phyloP scores from a whole-genome alignment of 2,888 invertebrate genomes.

The Watsonalla cultraria region DNA sequence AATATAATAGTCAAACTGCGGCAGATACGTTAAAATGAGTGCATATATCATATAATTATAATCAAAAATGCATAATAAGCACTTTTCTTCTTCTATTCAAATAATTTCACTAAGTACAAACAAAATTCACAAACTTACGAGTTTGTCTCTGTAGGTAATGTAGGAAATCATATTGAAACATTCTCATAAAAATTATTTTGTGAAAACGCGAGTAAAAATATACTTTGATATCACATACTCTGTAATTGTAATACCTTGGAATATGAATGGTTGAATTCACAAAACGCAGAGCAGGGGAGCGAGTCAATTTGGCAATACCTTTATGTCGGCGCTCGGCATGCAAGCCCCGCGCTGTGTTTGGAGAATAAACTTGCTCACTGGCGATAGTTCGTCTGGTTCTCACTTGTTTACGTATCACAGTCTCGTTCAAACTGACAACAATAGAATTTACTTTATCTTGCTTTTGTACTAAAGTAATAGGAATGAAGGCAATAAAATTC shows the following conservation, averaged over 20 bases:
- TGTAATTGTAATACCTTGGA: not conserved
- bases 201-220: too few relatives aligned
- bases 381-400: slow-evolving; percentile 46
- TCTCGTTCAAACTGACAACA: slow-evolving; percentile 43
- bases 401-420: slow-evolving; percentile 58
- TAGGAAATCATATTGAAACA: too few relatives aligned
- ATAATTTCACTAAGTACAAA: too few relatives aligned
- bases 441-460: slow-evolving; percentile 44
- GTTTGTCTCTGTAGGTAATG: too few relatives aligned
- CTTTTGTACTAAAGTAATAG: slow-evolving; percentile 20
- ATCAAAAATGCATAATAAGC: too few relatives aligned
- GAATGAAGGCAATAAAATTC: slow-evolving; percentile 7
- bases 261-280: not conserved
- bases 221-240: too few relatives aligned
- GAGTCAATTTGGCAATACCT: slow-evolving; percentile 1
- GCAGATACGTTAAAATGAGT: slow-evolving; percentile 11
- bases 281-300: not conserved
- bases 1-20: slow-evolving; percentile 17
- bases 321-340: slow-evolving; percentile 1
- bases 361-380: slow-evolving; percentile 60
- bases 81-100: too few relatives aligned
- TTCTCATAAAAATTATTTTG: too few relatives aligned
- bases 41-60: too few relatives aligned
- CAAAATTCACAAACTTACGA: too few relatives aligned
- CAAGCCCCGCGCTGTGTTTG: slow-evolving; percentile 46